Conservation (phyloP, 2,888 invertebrate genomes). For the Labia minor region DNA sequence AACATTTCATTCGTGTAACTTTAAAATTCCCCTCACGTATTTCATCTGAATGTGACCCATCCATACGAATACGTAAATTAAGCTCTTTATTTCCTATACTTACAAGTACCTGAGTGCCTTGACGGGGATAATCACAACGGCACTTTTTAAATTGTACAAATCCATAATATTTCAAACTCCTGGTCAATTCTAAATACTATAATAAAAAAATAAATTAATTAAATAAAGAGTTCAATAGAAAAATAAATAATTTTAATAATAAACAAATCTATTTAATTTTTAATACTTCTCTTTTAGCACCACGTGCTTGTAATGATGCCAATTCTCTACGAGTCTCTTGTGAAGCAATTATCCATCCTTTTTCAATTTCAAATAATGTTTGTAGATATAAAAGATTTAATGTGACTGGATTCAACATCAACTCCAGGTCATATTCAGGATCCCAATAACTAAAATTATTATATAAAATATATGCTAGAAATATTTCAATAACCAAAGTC, state of each 20-base stretch:
- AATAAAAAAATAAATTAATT: slow-evolving; percentile 30
- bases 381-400: slow-evolving; percentile 80
- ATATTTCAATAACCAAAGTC: slow-evolving; percentile 20
- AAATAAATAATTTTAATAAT: background rate
- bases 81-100: slow-evolving; percentile 80
- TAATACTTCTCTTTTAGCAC: slow-evolving; percentile 73
- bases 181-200: slow-evolving; percentile 76
- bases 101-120: slow-evolving; percentile 56
- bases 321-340: slow-evolving; percentile 58
- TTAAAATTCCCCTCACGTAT: slow-evolving; percentile 78
- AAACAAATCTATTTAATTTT: background rate
- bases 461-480: slow-evolving; percentile 28
- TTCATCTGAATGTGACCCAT: slow-evolving; percentile 39
- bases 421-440: slow-evolving; percentile 64
- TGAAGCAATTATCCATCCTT: slow-evolving; percentile 71
- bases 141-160: slow-evolving; percentile 70
- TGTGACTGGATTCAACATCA: slow-evolving; percentile 70
- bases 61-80: slow-evolving; percentile 51
- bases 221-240: background rate
- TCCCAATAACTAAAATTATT: slow-evolving; percentile 78
- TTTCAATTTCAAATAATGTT: slow-evolving; percentile 73
- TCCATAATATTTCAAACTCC: slow-evolving; percentile 79
- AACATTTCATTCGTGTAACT: slow-evolving; percentile 92
- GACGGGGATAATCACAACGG: slow-evolving; percentile 62
- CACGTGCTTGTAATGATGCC: slow-evolving; percentile 57